Conservation (phyloP, 23 tunicate genomes). For the Trididemnum miniatum region DNA sequence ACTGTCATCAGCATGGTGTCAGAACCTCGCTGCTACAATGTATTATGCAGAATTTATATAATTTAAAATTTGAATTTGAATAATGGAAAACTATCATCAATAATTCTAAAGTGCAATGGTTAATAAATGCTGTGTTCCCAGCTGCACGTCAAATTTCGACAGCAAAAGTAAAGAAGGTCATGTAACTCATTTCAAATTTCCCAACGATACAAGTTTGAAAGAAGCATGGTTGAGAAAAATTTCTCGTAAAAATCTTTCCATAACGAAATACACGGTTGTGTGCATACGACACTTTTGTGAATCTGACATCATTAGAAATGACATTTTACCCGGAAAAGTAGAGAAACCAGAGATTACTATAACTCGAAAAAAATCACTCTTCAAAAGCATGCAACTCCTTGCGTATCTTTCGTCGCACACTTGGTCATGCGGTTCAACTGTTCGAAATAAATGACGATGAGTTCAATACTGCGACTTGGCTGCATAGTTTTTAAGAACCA, state of each 20-base stretch:
- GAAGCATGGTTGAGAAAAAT: background rate
- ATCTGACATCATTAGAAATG: constrained; percentile 1
- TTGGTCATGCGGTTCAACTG: no score
- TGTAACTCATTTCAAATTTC: background rate
- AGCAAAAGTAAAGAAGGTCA: background rate
- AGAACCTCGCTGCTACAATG: no score
- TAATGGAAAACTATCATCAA: no score
- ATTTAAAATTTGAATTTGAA: no score
- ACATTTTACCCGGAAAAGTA: background rate
- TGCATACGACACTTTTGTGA: background rate
- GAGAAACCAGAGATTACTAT: background rate
- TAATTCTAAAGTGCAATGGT: no score
- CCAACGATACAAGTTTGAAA: background rate
- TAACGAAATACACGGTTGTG: constrained; percentile 5
- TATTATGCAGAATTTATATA: no score
- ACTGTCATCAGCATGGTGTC: no score
- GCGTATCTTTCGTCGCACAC: no score
- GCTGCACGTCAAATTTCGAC: background rate
- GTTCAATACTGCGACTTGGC: no score
- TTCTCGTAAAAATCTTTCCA: background rate
- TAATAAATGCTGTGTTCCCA: constrained; percentile 14
- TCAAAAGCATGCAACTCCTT: no score
- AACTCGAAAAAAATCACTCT: background rate
- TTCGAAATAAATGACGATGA: no score
- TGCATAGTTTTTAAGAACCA: no score